Evolutionary conservation across 2,797 vertebrate species (phyloP).

Genomic region (Periparus ater): DNA sequence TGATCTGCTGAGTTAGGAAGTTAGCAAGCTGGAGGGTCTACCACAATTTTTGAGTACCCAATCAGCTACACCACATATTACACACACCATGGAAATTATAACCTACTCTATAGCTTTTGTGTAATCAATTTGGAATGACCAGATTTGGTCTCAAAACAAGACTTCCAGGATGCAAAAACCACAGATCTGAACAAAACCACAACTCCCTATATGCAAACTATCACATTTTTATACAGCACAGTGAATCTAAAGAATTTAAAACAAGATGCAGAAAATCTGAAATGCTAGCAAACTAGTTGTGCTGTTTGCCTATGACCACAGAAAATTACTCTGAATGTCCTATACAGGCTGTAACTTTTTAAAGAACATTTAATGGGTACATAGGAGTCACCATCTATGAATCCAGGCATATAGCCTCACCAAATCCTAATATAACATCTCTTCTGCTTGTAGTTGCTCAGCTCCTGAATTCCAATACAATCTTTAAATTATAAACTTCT

Average conservation of each 20-base stretch:
- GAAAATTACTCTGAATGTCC: not conserved
- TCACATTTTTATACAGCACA: slow-evolving; percentile 38
- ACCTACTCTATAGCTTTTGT: slow-evolving; percentile 56
- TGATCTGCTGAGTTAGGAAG: slow-evolving; percentile 68
- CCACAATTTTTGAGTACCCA: slow-evolving; percentile 51
- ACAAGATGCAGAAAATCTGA: slow-evolving; percentile 44
- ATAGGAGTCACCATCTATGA: not conserved
- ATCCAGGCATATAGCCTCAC: not conserved
- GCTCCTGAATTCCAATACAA: not conserved
- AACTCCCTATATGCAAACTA: slow-evolving; percentile 60
- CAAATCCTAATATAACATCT: not conserved
- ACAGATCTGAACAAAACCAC: slow-evolving; percentile 50
- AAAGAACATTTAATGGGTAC: not conserved
- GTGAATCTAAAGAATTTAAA: slow-evolving; percentile 57
- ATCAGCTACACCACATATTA: slow-evolving; percentile 70
- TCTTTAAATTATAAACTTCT: not conserved
- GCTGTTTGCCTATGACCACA: slow-evolving; percentile 6
- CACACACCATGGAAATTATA: slow-evolving; percentile 70
- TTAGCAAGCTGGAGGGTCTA: slow-evolving; percentile 63
- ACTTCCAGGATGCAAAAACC: slow-evolving; percentile 69
- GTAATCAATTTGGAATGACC: slow-evolving; percentile 61
- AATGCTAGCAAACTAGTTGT: slow-evolving; percentile 33
- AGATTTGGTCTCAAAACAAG: slow-evolving; percentile 65
- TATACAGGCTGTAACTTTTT: not conserved
- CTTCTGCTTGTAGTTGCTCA: not conserved